These are phyloP conservation scores for Orestias chungarensis DNA, from an alignment of 2,797 vertebrate genomes.

Conservation along the genomic window DNA sequence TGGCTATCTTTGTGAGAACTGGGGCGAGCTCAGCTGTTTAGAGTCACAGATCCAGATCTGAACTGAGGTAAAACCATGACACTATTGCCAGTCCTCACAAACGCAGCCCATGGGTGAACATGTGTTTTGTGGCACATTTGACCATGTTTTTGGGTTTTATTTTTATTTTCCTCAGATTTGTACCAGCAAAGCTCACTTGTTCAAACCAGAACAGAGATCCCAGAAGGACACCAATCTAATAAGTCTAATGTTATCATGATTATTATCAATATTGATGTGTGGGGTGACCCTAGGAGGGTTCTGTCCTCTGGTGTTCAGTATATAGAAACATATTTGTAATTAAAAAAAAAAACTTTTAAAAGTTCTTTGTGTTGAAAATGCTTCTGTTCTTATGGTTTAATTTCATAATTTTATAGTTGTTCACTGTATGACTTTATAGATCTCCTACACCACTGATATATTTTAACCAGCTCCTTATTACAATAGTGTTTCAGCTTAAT, in stretches of 20 bases:
- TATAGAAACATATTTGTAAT: slow-evolving; percentile 78
- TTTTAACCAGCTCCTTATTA: background rate
- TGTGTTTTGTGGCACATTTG: slow-evolving; percentile 10
- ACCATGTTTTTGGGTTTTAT: slow-evolving; percentile 13
- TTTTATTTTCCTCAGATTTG: slow-evolving; percentile 44
- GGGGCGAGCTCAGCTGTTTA: background rate
- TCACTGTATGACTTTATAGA: background rate
- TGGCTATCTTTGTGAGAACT: slow-evolving; percentile 12
- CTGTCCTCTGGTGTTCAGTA: slow-evolving; percentile 72
- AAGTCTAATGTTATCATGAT: slow-evolving; percentile 62
- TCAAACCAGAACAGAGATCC: slow-evolving; percentile 33
- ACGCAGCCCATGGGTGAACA: slow-evolving; percentile 1
- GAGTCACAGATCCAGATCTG: background rate
- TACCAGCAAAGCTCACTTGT: slow-evolving; percentile 54
- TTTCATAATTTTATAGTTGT: background rate
- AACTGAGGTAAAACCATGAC: background rate
- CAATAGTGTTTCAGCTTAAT: no score
- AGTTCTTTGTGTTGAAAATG: slow-evolving; percentile 30
- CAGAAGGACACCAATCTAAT: slow-evolving; percentile 45
- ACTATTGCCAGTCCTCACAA: background rate
- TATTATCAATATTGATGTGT: slow-evolving; percentile 71
- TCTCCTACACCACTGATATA: background rate
- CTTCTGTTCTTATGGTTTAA: background rate
- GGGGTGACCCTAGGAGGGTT: slow-evolving; percentile 63
- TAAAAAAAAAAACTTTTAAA: slow-evolving; percentile 46